These are phyloP conservation scores for Melanotaenia maccullochi DNA, from an alignment of 2,797 vertebrate genomes.

Conservation along the genomic window DNA sequence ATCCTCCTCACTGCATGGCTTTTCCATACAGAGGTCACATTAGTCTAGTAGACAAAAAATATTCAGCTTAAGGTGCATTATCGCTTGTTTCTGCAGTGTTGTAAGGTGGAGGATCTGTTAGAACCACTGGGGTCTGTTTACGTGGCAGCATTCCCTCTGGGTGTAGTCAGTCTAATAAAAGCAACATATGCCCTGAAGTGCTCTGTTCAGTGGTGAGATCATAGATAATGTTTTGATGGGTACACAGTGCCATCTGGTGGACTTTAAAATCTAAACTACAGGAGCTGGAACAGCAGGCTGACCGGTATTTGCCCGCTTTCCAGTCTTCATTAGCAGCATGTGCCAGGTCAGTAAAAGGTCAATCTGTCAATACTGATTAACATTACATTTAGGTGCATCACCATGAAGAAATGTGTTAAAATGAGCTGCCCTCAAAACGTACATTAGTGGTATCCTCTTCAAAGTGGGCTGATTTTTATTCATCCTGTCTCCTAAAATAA, in stretches of 20 bases:
- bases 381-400: slow-evolving; percentile 15
- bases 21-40: background rate
- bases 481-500: background rate
- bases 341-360: slow-evolving; percentile 6
- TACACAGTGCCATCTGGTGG: slow-evolving; percentile 62
- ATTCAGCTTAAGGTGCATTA: slow-evolving; percentile 11
- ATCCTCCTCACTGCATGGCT: background rate
- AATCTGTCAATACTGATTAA: slow-evolving; percentile 28
- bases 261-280: background rate
- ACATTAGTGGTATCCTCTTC: background rate
- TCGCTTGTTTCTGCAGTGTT: slow-evolving; percentile 44
- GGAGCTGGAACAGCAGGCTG: background rate
- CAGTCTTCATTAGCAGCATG: background rate
- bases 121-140: background rate
- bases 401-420: background rate
- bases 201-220: background rate
- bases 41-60: background rate
- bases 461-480: slow-evolving; percentile 1
- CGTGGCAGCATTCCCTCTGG: slow-evolving; percentile 49
- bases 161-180: slow-evolving; percentile 61
- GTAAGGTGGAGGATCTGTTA: slow-evolving; percentile 57
- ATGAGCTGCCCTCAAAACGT: background rate
- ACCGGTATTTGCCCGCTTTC: background rate
- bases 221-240: background rate
- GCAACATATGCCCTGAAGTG: background rate